phyloP scores from a whole-genome alignment of 1,140 invertebrate species.

The Hycleus cichorii region DNA sequence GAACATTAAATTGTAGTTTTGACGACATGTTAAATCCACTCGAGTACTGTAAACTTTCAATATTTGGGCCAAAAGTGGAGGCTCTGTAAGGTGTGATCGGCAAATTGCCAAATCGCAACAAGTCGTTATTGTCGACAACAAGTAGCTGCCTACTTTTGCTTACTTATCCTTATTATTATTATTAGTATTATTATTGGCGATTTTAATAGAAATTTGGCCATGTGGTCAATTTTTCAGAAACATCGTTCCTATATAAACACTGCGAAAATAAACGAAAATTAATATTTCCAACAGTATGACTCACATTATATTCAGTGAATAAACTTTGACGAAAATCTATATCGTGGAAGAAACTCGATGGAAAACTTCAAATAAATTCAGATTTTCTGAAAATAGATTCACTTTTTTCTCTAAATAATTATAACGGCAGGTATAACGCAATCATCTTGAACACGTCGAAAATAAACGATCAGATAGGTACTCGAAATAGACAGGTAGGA shows the following conservation, averaged over 20 bases:
- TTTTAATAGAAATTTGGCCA: constrained; percentile 11
- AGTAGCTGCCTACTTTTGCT: constrained; percentile 3
- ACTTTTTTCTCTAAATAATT: too few relatives aligned
- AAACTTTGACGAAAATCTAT: background rate
- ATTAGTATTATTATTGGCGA: constrained; percentile 1
- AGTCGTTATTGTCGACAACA: constrained; percentile 25
- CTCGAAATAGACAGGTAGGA: too few relatives aligned
- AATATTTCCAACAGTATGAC: constrained; percentile 10
- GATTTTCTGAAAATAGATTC: too few relatives aligned
- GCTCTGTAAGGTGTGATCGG: constrained; percentile 33
- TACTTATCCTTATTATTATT: too few relatives aligned
- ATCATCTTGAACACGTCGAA: too few relatives aligned
- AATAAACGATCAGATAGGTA: too few relatives aligned
- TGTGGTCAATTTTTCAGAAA: constrained; percentile 10
- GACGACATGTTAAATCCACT: background rate
- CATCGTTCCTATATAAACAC: background rate
- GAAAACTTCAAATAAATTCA: background rate
- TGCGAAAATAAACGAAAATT: constrained; percentile 10
- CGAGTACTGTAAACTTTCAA: constrained; percentile 4
- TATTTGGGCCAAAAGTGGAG: constrained; percentile 20
- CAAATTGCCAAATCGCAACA: constrained; percentile 33
- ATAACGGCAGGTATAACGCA: too few relatives aligned
- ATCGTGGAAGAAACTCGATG: background rate
- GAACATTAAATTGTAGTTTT: background rate
- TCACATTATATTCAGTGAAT: background rate